Percentiles rank a stretch among this genome's conserved stretches.
These are phyloP conservation scores for Xestia xanthographa DNA, from an alignment of 2,888 invertebrate genomes.

Conservation along the genomic window DNA sequence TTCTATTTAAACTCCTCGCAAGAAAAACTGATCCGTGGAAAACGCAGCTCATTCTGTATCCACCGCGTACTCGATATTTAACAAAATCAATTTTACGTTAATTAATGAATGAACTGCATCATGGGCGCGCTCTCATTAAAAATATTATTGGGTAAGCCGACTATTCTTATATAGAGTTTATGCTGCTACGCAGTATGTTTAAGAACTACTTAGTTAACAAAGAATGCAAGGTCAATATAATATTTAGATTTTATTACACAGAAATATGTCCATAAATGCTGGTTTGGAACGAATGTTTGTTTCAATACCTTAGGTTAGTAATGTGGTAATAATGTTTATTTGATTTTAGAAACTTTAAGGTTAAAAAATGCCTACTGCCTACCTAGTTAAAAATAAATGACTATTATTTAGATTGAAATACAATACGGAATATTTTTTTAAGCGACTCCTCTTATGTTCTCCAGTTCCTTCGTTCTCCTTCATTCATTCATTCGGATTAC, in stretches of 20 bases:
- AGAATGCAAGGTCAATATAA: slow-evolving; percentile 19
- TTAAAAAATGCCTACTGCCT: background rate
- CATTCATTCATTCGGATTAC: background rate
- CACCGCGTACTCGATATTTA: slow-evolving; percentile 20
- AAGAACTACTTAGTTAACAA: slow-evolving; percentile 12
- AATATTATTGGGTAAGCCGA: slow-evolving; percentile 5
- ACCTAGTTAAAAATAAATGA: background rate
- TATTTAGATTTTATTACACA: slow-evolving; percentile 24
- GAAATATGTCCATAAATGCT: slow-evolving; percentile 21
- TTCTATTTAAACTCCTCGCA: background rate
- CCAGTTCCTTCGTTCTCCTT: too few species aligned
- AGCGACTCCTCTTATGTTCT: too few species aligned
- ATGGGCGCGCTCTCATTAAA: slow-evolving; percentile 16
- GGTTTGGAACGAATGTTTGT: slow-evolving; percentile 8
- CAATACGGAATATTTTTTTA: background rate
- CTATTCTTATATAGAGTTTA: background rate
- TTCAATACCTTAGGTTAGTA: slow-evolving; percentile 2
- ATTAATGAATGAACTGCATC: slow-evolving; percentile 37
- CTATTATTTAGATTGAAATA: background rate
- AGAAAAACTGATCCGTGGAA: background rate
- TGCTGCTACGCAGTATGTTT: background rate
- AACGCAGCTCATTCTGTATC: background rate
- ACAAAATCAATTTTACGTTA: too few species aligned
- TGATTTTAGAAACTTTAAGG: background rate
- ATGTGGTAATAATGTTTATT: background rate